phyloP scores from a whole-genome alignment of 2,888 invertebrate genomes.

The Drosophila mettleri region DNA sequence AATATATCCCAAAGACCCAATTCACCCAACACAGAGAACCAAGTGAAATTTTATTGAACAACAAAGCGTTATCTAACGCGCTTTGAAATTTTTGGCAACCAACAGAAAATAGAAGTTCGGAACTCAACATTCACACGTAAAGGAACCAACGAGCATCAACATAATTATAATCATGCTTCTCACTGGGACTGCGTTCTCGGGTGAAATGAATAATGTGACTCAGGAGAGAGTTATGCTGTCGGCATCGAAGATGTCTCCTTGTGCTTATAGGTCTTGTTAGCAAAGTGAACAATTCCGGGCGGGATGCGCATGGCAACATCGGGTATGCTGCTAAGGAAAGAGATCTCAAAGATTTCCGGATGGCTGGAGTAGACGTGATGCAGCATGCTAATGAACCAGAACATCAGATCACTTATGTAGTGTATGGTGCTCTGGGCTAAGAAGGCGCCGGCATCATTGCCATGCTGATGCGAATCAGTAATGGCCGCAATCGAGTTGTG shows the following conservation, averaged over 20 bases:
- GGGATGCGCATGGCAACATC: conserved; percentile 42
- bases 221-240: not conserved
- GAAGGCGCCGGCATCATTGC: conserved; percentile 64
- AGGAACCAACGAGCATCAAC: not conserved
- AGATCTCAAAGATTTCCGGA: conserved; percentile 72
- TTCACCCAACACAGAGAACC: not conserved
- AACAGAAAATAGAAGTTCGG: not conserved
- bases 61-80: not conserved
- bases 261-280: conserved; percentile 18
- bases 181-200: not conserved
- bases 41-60: not conserved
- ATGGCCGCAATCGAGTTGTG: conserved; percentile 62
- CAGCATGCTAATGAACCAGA: conserved; percentile 75
- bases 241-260: not conserved
- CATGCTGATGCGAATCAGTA: conserved; percentile 77
- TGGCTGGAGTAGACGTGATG: conserved; percentile 67
- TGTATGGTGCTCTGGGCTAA: conserved; percentile 61
- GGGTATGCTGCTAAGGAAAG: conserved; percentile 64
- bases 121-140: not conserved
- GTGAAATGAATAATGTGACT: conserved; percentile 9
- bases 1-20: too few species aligned
- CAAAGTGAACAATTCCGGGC: conserved; percentile 39
- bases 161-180: not conserved
- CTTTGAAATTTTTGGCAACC: not conserved
- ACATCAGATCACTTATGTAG: conserved; percentile 57